phyloP scores from a whole-genome alignment of 2,888 invertebrate genomes.

The Adelphocoris suturalis region DNA sequence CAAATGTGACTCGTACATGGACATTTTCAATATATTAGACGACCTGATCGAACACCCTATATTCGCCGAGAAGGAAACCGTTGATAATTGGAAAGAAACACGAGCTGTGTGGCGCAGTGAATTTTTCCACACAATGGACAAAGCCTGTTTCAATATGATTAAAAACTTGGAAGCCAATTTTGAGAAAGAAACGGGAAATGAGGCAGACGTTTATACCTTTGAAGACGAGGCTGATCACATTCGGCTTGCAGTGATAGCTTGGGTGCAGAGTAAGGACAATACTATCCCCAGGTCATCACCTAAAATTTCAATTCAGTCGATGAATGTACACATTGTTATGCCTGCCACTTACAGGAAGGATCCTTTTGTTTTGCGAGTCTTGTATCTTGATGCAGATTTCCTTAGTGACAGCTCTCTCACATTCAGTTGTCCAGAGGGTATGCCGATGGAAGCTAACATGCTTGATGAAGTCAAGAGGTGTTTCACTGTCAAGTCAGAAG shows the following conservation, averaged over 20 bases:
- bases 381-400: conserved; percentile 82
- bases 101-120: conserved; percentile 77
- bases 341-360: conserved; percentile 81
- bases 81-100: conserved; percentile 75
- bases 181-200: conserved; percentile 49
- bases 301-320: conserved; percentile 81
- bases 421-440: conserved; percentile 78
- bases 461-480: conserved; percentile 60
- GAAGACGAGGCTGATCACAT: conserved; percentile 63
- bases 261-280: conserved; percentile 51
- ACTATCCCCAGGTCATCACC: conserved; percentile 77
- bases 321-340: conserved; percentile 79
- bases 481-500: conserved; percentile 43
- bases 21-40: conserved; percentile 72
- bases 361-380: conserved; percentile 81
- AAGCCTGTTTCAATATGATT: conserved; percentile 80
- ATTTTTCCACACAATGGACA: conserved; percentile 79
- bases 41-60: conserved; percentile 75
- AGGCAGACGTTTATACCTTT: neutral
- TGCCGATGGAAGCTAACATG: conserved; percentile 76
- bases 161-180: conserved; percentile 77
- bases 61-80: conserved; percentile 72
- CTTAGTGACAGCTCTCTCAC: conserved; percentile 80
- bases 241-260: conserved; percentile 58
- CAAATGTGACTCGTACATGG: conserved; percentile 62